Evolutionary conservation across 2,888 invertebrate species (phyloP), one percentile per base, ranked within the genome.

Genomic region (Drosophila prostipennis): DNA sequence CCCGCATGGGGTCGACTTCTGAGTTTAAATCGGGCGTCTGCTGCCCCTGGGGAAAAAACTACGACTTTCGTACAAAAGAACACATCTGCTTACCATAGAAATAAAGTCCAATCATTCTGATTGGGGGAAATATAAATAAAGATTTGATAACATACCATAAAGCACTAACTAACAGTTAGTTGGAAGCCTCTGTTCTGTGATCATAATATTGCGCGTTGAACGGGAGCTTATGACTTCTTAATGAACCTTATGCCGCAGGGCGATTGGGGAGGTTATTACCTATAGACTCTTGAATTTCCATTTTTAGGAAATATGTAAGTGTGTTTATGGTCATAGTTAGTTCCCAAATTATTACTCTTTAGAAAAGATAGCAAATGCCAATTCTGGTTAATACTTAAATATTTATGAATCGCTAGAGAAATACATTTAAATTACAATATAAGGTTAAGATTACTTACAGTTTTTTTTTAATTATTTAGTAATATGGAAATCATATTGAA

Each of bases 1-100:
- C 64, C 80, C 69, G 55, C 80, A 80, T 80, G 84, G 80, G 81
- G 78, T 85, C 70, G 51, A 34, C 32, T 29, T 46, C 43, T 61
- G 40, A 43, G 61, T 51, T 58, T 52, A 67, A 48, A 42, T 67
- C 65, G 49, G 36, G 61, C 34, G 40, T 58, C 58, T 57, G 59
- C 40, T 26, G 46, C 46, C 26, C 26, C 16, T 16, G 37, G 56
- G 36, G 55, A 19, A 55, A 26, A 19, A 6, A n/a, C 19, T 34
- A n/a, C 23, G 43, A 14, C 36, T 55, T 36, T 45, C 14, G 36
- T 16, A 10, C 26, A 32, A 39, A 37, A n/a, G 32, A 57, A 45
- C 26, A 65, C 64, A 65, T 65, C 64, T 64, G 64, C 64, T 63
- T 39, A 36, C 64, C 64, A 64, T 63, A 34, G 45, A 32, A 52